Percentiles rank a stretch among this genome's conserved stretches.
phyloP scores from a whole-genome alignment of 1,140 invertebrate species.

The Cecropterus lyciades region DNA sequence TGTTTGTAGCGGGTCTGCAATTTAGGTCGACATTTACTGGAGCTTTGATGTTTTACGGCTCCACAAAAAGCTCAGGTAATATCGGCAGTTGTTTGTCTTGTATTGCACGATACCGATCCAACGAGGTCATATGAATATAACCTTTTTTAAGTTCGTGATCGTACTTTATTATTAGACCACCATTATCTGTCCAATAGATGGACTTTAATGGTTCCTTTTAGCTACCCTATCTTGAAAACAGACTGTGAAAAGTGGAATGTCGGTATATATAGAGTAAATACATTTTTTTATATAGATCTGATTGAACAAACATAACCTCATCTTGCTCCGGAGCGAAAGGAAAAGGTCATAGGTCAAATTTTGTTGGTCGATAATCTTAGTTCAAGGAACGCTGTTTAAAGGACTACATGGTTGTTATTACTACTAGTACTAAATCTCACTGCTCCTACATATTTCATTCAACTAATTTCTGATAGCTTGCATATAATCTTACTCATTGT shows the following conservation, averaged over 20 bases:
- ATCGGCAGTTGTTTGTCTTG: conserved; percentile 14
- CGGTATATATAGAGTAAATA: too few species aligned
- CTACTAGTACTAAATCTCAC: neutral
- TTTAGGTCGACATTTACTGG: conserved; percentile 47
- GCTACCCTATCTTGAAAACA: too few species aligned
- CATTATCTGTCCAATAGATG: too few species aligned
- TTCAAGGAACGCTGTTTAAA: conserved; percentile 50
- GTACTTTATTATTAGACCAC: too few species aligned
- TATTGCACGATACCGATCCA: conserved; percentile 4
- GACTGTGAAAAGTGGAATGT: too few species aligned
- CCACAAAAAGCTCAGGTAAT: conserved; percentile 28
- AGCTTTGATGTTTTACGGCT: conserved; percentile 45
- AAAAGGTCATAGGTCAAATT: conserved; percentile 70
- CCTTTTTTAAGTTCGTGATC: neutral
- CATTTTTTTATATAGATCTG: too few species aligned
- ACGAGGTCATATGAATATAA: neutral
- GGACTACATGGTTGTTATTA: conserved; percentile 35
- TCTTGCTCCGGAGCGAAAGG: conserved; percentile 1
- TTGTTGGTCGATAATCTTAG: conserved; percentile 62
- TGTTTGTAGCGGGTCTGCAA: conserved; percentile 40
- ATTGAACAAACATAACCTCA: conserved; percentile 13
- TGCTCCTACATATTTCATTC: neutral
- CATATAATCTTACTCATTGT: too few species aligned
- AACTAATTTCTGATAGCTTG: too few species aligned
- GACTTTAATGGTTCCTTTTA: too few species aligned